phyloP scores from a whole-genome alignment of 2,888 invertebrate genomes.

The Dicranocentrus wangi region DNA sequence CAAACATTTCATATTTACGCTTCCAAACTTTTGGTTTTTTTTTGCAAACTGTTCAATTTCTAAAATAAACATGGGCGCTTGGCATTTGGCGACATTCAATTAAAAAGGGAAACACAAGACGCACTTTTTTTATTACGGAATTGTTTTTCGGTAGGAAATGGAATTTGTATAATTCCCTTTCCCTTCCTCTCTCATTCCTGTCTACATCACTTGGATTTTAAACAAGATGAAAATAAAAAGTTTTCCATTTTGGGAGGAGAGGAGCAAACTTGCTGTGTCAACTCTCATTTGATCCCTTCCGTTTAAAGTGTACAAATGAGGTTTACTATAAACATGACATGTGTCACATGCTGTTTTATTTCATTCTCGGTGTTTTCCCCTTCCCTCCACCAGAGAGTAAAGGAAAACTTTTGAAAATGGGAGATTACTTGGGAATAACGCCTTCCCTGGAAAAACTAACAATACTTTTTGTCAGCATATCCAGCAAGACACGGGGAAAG shows the following conservation, averaged over 20 bases:
- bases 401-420: too few species aligned
- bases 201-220: background rate
- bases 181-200: background rate
- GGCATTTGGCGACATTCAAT: constrained; percentile 42
- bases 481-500: too few species aligned
- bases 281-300: constrained; percentile 38
- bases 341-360: constrained; percentile 50
- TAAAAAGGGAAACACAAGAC: constrained; percentile 35
- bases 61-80: too few species aligned
- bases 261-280: constrained; percentile 37
- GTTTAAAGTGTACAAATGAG: constrained; percentile 48
- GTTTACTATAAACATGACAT: constrained; percentile 50
- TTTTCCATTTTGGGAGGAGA: background rate
- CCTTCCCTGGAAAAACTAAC: too few species aligned
- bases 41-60: too few species aligned
- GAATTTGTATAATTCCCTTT: background rate
- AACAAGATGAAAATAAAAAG: background rate
- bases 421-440: too few species aligned
- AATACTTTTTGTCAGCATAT: too few species aligned
- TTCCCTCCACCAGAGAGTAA: too few species aligned
- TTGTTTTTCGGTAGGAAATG: background rate
- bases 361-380: too few species aligned
- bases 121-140: background rate
- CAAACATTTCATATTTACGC: too few species aligned
- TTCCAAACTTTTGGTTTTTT: too few species aligned